Conservation (phyloP, 2,888 invertebrate species). For the Stenotaenia linearis region DNA sequence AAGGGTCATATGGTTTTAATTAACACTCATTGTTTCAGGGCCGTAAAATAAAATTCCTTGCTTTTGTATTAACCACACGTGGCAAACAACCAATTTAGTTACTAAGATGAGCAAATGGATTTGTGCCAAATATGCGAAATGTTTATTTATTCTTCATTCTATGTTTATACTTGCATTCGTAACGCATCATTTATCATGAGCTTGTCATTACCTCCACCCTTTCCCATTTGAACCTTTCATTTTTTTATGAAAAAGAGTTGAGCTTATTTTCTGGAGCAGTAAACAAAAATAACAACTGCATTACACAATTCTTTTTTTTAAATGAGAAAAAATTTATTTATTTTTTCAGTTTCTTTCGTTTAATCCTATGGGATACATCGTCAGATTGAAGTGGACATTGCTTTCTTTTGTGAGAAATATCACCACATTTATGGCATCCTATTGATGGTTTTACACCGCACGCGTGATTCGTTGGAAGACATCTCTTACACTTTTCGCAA, state of each 20-base stretch:
- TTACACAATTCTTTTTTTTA: not conserved
- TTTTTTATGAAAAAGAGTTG: not conserved
- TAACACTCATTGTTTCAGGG: too few relatives aligned
- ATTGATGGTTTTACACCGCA: conserved; percentile 46
- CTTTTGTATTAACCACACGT: too few relatives aligned
- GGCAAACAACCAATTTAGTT: not conserved
- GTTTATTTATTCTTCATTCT: not conserved
- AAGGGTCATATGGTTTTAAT: not conserved
- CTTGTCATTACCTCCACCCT: not conserved
- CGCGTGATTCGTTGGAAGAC: conserved; percentile 55
- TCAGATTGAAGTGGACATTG: conserved; percentile 10
- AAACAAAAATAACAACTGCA: not conserved
- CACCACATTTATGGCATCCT: conserved; percentile 34
- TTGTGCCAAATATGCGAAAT: not conserved
- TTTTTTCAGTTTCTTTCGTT: not conserved
- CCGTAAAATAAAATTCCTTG: too few relatives aligned
- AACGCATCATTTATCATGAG: not conserved
- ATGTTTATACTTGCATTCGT: not conserved
- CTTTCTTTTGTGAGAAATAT: conserved; percentile 30
- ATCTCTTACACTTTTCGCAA: conserved; percentile 65
- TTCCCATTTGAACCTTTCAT: not conserved
- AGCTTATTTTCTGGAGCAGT: not conserved
- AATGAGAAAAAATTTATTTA: too few relatives aligned
- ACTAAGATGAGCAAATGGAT: not conserved
- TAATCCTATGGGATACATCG: not conserved